Conservation (phyloP, 2,888 invertebrate species). For the Toxonevra muliebris region DNA sequence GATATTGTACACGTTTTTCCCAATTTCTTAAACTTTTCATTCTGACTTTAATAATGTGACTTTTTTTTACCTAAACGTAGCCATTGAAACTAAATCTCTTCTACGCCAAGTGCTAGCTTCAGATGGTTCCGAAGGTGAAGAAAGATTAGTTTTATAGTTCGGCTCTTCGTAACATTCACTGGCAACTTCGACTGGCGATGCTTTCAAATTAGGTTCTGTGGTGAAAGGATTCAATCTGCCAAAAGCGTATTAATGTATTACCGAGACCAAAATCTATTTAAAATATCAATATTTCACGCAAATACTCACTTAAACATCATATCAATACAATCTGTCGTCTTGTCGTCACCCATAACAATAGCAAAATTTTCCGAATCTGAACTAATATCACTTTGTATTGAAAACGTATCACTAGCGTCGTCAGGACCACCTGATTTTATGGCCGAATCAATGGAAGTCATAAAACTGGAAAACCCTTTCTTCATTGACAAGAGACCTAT, state of each 20-base stretch:
- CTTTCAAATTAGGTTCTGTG: conserved; percentile 66
- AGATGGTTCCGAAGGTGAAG: conserved; percentile 85
- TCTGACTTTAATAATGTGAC: neutral
- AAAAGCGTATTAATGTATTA: neutral
- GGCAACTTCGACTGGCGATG: conserved; percentile 76
- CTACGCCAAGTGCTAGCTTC: conserved; percentile 81
- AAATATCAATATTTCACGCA: neutral
- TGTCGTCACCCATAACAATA: conserved; percentile 73
- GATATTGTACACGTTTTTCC: too few species aligned
- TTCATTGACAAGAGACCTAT: conserved; percentile 80
- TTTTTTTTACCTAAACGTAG: conserved; percentile 60
- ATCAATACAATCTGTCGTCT: conserved; percentile 75
- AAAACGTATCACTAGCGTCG: conserved; percentile 78
- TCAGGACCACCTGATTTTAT: conserved; percentile 74
- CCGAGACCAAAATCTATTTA: neutral
- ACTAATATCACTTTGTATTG: conserved; percentile 82
- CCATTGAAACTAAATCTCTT: conserved; percentile 76
- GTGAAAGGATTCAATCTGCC: conserved; percentile 63
- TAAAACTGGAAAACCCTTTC: conserved; percentile 82
- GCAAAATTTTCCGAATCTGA: conserved; percentile 89
- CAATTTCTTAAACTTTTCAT: too few species aligned
- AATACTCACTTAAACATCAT: conserved; percentile 71
- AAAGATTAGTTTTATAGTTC: conserved; percentile 69
- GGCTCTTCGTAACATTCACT: conserved; percentile 84
- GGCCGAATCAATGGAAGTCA: conserved; percentile 86